phyloP scores from a whole-genome alignment of 2,888 invertebrate species.

The Pandemis heparana region DNA sequence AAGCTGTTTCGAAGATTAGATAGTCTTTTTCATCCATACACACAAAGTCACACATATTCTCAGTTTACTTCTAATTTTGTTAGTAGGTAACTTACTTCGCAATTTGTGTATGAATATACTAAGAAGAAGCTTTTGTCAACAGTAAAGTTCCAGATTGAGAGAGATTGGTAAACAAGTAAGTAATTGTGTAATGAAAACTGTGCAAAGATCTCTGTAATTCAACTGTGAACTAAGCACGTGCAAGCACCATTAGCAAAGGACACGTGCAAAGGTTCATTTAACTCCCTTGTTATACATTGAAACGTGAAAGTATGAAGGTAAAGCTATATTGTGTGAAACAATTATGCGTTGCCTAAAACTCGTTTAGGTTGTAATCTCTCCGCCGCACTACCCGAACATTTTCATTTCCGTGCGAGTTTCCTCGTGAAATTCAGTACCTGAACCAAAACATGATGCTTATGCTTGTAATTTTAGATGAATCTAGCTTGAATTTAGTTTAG shows the following conservation, averaged over 20 bases:
- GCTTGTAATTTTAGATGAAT: neutral
- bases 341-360: slow-evolving; percentile 13
- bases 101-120: too few species aligned
- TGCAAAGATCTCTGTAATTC: too few species aligned
- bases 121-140: too few species aligned
- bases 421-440: slow-evolving; percentile 6
- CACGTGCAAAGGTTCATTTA: neutral
- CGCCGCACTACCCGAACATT: slow-evolving; percentile 25
- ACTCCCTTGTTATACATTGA: neutral
- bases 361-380: slow-evolving; percentile 27
- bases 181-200: too few species aligned
- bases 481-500: neutral
- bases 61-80: too few species aligned
- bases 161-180: too few species aligned
- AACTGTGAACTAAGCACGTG: neutral
- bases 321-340: slow-evolving; percentile 10
- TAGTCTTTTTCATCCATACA: too few species aligned
- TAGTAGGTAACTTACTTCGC: too few species aligned
- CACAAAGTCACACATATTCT: too few species aligned
- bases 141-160: too few species aligned
- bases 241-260: neutral
- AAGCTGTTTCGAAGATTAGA: too few species aligned
- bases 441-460: neutral
- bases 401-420: slow-evolving; percentile 30
- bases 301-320: neutral